Evolutionary conservation across 2,888 invertebrate species (phyloP).

Genomic region (Phortica magna): DNA sequence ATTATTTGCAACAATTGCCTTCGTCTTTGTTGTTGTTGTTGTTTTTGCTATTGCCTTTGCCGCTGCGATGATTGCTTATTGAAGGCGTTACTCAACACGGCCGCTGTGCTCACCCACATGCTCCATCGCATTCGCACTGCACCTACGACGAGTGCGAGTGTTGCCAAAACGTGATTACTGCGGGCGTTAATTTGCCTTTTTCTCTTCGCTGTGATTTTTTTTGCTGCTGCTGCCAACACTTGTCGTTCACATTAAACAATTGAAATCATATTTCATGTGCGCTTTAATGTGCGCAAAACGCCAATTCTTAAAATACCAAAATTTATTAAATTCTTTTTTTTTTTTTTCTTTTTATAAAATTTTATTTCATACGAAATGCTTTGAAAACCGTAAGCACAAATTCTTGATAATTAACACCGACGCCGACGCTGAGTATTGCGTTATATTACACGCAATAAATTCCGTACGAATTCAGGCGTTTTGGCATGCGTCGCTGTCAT

Average conservation of each 20-base stretch:
- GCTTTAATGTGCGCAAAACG: not conserved
- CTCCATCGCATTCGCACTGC: conserved; percentile 38
- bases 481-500: conserved; percentile 1
- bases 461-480: not conserved
- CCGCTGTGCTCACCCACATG: not conserved
- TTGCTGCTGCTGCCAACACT: not conserved
- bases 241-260: not conserved
- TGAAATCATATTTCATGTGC: not conserved
- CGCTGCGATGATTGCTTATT: not conserved
- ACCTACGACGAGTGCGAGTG: conserved; percentile 42
- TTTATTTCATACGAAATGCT: not conserved
- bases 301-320: conserved; percentile 10
- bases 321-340: conserved; percentile 1
- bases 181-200: conserved; percentile 4
- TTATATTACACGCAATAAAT: not conserved
- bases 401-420: conserved; percentile 17
- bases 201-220: conserved; percentile 7
- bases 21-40: conserved; percentile 45
- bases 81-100: not conserved
- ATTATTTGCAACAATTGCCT: conserved; percentile 71
- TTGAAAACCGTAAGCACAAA: not conserved
- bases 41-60: not conserved
- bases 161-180: conserved; percentile 40
- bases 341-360: not conserved
- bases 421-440: not conserved